Evolutionary conservation across 2,113 vertebrate species (phyloP).

Genomic region (Halichoerus grypus): DNA sequence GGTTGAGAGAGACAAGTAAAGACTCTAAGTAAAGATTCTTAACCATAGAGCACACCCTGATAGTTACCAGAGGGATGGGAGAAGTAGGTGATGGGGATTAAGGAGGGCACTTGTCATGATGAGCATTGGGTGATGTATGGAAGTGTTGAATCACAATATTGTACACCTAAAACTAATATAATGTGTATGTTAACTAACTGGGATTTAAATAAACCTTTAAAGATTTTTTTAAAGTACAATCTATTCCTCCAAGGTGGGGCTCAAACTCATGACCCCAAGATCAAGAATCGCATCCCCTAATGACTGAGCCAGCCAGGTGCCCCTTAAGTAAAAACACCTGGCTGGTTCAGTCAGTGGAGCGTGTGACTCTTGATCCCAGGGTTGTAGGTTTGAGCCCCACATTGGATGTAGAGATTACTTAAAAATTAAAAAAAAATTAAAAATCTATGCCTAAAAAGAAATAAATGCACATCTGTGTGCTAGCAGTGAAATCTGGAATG

Average conservation of each 20-base stretch:
- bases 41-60: neutral
- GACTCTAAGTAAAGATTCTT: neutral
- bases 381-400: neutral
- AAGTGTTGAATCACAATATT: neutral
- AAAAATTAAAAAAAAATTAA: neutral
- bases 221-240: neutral
- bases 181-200: neutral
- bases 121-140: neutral
- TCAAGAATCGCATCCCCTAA: neutral
- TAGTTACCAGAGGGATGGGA: neutral
- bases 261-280: neutral
- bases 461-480: neutral
- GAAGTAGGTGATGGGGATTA: neutral
- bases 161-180: neutral
- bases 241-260: neutral
- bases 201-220: neutral
- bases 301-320: neutral
- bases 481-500: neutral
- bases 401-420: neutral
- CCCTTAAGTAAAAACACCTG: neutral
- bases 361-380: neutral
- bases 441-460: neutral
- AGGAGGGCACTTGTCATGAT: neutral
- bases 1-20: neutral
- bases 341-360: neutral